A percentile compares a stretch with the other conserved stretches of the same genome.
These are phyloP conservation scores for Oenanthe oenanthe DNA, from an alignment of 2,113 vertebrate species.

Conservation along the genomic window DNA sequence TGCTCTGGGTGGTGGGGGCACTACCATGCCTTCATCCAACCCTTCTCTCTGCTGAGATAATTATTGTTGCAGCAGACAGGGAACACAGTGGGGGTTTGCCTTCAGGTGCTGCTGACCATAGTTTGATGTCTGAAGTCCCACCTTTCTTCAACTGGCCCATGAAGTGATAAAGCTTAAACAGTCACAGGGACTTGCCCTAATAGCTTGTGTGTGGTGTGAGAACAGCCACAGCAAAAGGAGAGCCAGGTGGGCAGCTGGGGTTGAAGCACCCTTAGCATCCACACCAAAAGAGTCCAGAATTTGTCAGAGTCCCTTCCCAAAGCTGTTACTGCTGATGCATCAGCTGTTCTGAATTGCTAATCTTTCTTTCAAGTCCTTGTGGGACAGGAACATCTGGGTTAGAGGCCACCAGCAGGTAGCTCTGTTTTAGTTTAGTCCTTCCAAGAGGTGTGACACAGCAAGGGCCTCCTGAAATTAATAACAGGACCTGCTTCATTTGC, in stretches of 20 bases:
- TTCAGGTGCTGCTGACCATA: neutral
- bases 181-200: fast-evolving
- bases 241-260: neutral
- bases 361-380: neutral
- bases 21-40: neutral
- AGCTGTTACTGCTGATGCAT: neutral
- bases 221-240: neutral
- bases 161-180: neutral
- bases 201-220: neutral
- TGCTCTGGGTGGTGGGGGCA: neutral
- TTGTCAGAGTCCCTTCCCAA: neutral
- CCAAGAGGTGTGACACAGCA: neutral
- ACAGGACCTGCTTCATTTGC: neutral
- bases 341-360: neutral
- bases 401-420: neutral
- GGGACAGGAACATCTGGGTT: neutral
- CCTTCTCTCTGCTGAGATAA: neutral
- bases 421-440: neutral
- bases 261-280: neutral
- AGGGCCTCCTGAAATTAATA: neutral
- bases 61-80: neutral
- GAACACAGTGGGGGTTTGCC: neutral
- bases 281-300: neutral
- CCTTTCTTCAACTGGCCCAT: neutral
- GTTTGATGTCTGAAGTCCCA: neutral